These are phyloP conservation scores for Apodemia hepburni DNA, from an alignment of 2,888 invertebrate species.

Conservation along the genomic window DNA sequence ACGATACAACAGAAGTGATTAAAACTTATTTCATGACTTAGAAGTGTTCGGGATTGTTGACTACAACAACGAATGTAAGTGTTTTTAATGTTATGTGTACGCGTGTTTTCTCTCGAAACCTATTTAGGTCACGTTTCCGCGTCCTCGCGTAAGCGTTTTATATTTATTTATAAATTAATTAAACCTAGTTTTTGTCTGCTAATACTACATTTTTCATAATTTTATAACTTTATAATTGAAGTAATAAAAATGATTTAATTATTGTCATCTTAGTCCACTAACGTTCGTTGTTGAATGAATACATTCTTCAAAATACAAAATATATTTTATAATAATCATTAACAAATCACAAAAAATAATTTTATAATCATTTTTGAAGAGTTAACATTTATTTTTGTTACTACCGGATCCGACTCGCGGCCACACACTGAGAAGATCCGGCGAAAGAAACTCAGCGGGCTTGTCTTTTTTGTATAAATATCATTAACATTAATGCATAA, in stretches of 20 bases:
- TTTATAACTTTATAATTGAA: too few relatives aligned
- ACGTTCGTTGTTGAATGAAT: not conserved
- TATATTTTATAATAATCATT: too few relatives aligned
- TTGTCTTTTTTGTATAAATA: too few relatives aligned
- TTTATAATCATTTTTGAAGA: too few relatives aligned
- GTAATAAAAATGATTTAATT: too few relatives aligned
- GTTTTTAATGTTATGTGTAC: not conserved
- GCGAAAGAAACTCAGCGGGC: too few relatives aligned
- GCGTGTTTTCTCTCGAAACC: not conserved
- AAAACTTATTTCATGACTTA: conserved; percentile 31
- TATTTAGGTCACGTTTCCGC: conserved; percentile 72
- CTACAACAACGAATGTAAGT: conserved; percentile 11
- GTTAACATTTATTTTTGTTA: too few relatives aligned
- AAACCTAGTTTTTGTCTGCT: conserved; percentile 24
- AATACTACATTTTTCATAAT: not conserved
- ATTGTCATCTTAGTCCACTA: too few relatives aligned
- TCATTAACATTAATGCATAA: not conserved
- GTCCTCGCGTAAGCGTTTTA: conserved; percentile 58
- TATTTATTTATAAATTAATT: conserved; percentile 22
- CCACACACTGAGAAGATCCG: too few relatives aligned
- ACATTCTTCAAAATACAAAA: not conserved
- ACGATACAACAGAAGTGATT: conserved; percentile 40
- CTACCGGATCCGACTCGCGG: too few relatives aligned
- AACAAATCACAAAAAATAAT: too few relatives aligned
- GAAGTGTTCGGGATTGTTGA: conserved; percentile 25